Base-by-base conservation (phyloP, 2,797 vertebrate genomes). In the Helarctos malayanus region DNA sequence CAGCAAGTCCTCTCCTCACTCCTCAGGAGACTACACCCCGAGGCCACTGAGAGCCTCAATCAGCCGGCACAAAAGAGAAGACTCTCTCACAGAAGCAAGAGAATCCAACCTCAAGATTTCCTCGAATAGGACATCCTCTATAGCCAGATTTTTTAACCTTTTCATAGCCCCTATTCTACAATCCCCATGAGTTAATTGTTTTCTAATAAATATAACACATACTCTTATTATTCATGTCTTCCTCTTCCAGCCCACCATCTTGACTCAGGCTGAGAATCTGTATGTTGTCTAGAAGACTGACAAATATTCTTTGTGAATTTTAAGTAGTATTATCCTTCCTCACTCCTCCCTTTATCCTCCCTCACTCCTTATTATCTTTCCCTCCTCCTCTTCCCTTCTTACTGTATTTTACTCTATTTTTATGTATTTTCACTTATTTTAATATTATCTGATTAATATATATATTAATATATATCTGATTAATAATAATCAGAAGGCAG, bases 81-180 rank as follows among this genome's bases (percentile, higher is more conserved):
- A 21, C 7, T 13, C 6, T 69, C 12, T 84, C 32, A 49, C 1
- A 90, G 94, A 89, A 9, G 32, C 86, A 96, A 73, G 38, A 97
- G 85, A 92, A 68, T 96, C 52, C 93, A 91, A 32, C 94, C 94
- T n/a, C 88, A 92, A 68, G 92, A 93, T 41, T 41, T 21, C 15
- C 63, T 56, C 0, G 0, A 82, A 19, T 54, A 75, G 38, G 5
- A 52, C 5, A 18, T 2, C 19, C 38, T 8, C 3, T 45, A 52
- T 2, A 0, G 3, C 65, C 65, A 69, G 38, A 71, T 21, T 87
- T 80, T 78, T 69, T 32, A 81, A 68, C 45, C 21, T 94, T 82
- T 54, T 88, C 13, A 63, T 65, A 57, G 59, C 12, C 54, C 68
- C 45, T 54, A 8, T 65, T 71, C 23, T 21, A n/a, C 5, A 81